Evolutionary conservation across 2,797 vertebrate genomes (phyloP), one percentile per base, ranked within the genome.

Genomic region (Babyrousa celebensis): DNA sequence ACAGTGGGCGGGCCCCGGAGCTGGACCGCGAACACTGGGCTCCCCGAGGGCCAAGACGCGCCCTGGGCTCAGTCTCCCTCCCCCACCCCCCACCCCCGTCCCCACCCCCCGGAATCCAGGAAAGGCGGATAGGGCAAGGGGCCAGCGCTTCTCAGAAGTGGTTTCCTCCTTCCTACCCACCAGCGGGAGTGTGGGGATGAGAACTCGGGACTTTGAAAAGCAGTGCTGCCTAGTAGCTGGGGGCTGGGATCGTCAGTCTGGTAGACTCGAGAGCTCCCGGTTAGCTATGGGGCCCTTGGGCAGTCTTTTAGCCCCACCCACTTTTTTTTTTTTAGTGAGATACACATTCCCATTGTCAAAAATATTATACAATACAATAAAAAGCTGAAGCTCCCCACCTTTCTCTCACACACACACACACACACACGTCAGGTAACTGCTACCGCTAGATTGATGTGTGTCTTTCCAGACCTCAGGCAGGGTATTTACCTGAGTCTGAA

Each of bases 1-100:
- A 85, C 83, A 63, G 91, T 94, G 95, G 97, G 97, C 85, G 89
- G 97, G 92, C 36, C 71, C n/a, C 23, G 40, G 63, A 84, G 20
- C 79, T 74, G 95, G 84, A 84, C 58, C 25, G 36, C 2, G 0
- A 52, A 94, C 77, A 7, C 12, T 5, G 29, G 27, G 68, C 72
- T 93, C 79, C 56, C 56, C 16, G 14, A 40, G 36, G 78, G 62
- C 85, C 52, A 2, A 48, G 85, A 14, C 21, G 5, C 12, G 43
- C 43, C 9, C 43, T 48, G 43, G 43, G 43, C 43, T 48, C 43
- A 48, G 43, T 10, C 43, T 48, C 43, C 43, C 43, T 48, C 43
- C 1, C 43, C 6, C 43, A 48, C 43, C 6, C 43, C 43, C 6
- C 36, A 36, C 4, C 36, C 36, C 36, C 36, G 36, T 36, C 36